Evolutionary conservation across 2,888 invertebrate species (phyloP).

Genomic region (Diploptera punctata): DNA sequence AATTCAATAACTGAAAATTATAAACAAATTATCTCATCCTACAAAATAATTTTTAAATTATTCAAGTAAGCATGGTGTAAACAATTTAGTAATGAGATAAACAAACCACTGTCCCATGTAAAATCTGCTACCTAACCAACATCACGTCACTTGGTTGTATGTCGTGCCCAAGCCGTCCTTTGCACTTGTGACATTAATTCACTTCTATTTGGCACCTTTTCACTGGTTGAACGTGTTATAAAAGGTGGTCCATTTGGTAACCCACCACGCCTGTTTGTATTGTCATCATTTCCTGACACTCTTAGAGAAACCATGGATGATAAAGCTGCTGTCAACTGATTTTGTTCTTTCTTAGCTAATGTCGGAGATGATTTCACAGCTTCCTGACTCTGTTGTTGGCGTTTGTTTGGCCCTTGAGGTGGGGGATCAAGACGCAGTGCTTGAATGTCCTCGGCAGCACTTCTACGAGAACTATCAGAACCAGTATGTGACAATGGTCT

Average conservation of each 20-base stretch:
- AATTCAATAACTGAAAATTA: no score
- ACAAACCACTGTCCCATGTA: no score
- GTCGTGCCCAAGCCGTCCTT: conserved; percentile 83
- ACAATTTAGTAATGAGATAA: no score
- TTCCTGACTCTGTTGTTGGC: conserved; percentile 48
- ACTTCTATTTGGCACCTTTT: conserved; percentile 84
- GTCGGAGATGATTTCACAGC: conserved; percentile 40
- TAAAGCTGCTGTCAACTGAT: conserved; percentile 46
- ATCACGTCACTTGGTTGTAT: conserved; percentile 76
- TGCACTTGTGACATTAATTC: conserved; percentile 85
- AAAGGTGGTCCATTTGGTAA: conserved; percentile 65
- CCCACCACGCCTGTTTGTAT: conserved; percentile 43
- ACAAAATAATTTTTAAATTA: no score
- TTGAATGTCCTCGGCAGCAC: conserved; percentile 49
- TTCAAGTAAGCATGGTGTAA: no score
- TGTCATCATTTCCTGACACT: conserved; percentile 60
- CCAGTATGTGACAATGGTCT: conserved; percentile 71
- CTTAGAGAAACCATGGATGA: conserved; percentile 53
- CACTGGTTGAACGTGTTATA: conserved; percentile 82
- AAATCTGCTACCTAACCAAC: no score
- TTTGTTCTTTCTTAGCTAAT: conserved; percentile 41
- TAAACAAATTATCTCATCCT: no score
- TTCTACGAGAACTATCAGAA: conserved; percentile 65
- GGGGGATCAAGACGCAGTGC: conserved; percentile 43
- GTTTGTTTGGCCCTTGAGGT: conserved; percentile 34